Conservation (phyloP, 1,140 invertebrate genomes). For the Micrasema minimum region DNA sequence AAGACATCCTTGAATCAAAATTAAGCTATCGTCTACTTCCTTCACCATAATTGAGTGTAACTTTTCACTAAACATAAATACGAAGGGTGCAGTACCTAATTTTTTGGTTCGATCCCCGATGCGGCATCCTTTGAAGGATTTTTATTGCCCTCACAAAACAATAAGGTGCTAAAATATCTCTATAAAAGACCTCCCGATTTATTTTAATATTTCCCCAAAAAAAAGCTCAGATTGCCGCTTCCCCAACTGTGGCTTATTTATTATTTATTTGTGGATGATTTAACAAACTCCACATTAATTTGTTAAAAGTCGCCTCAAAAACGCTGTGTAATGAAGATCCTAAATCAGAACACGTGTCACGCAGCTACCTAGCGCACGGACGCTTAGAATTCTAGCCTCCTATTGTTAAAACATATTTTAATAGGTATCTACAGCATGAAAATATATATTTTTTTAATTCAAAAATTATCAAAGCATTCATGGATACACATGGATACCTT, state of each 20-base stretch:
- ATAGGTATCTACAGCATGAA: too few relatives aligned
- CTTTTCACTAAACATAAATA: slow-evolving; percentile 18
- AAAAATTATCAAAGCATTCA: too few relatives aligned
- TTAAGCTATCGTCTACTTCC: slow-evolving; percentile 14
- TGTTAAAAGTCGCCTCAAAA: too few relatives aligned
- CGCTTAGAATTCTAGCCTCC: too few relatives aligned
- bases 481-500: too few relatives aligned
- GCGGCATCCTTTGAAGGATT: slow-evolving; percentile 33
- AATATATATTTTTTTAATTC: too few relatives aligned
- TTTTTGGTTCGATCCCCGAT: slow-evolving; percentile 27
- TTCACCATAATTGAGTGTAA: slow-evolving; percentile 21
- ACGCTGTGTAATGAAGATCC: too few relatives aligned
- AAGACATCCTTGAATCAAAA: slow-evolving; percentile 8
- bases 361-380: too few relatives aligned
- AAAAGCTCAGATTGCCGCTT: not conserved
- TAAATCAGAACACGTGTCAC: too few relatives aligned
- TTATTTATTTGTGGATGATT: too few relatives aligned
- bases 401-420: too few relatives aligned
- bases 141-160: slow-evolving; percentile 40
- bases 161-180: slow-evolving; percentile 47
- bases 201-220: slow-evolving; percentile 37
- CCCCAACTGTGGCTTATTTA: slow-evolving; percentile 14
- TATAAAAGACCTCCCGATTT: slow-evolving; percentile 44
- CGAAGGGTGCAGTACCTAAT: slow-evolving; percentile 2
- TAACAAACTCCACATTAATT: too few relatives aligned